Percentiles rank a stretch among this genome's conserved stretches.
Conservation (phyloP, 2,113 vertebrate genomes). For the Pipra filicauda region DNA sequence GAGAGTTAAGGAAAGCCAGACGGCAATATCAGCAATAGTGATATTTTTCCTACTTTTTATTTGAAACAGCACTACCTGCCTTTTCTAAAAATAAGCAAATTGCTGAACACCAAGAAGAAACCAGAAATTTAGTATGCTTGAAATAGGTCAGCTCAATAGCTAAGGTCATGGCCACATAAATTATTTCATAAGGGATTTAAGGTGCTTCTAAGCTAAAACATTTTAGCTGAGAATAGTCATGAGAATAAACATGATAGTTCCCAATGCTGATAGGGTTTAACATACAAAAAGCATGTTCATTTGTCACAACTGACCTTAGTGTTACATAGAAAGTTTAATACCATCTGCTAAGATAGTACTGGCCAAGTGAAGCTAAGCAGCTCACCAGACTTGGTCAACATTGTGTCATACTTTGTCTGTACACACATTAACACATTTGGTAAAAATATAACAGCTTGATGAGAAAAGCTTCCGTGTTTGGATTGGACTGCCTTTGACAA, state of each 20-base stretch:
- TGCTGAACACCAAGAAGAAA: neutral
- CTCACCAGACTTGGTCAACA: neutral
- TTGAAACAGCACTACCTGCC: neutral
- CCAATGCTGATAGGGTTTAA: neutral
- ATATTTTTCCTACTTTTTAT: neutral
- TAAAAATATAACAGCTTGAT: neutral
- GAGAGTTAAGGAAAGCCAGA: neutral
- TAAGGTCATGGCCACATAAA: neutral
- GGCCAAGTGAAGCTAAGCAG: neutral
- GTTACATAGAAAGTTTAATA: neutral
- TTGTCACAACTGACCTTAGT: neutral
- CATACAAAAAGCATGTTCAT: neutral
- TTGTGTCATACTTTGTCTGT: neutral
- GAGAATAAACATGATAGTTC: neutral
- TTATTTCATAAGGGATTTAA: neutral
- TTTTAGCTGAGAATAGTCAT: neutral
- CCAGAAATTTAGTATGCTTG: neutral
- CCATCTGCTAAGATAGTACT: neutral
- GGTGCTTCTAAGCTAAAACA: neutral
- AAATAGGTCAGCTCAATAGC: neutral
- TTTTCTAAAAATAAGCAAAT: neutral
- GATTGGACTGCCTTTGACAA: neutral
- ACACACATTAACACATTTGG: neutral
- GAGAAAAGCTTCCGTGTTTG: constrained; percentile 14
- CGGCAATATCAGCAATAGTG: neutral